Base-by-base conservation (phyloP, 1,140 invertebrate genomes). In the Tetramorium alpestre region DNA sequence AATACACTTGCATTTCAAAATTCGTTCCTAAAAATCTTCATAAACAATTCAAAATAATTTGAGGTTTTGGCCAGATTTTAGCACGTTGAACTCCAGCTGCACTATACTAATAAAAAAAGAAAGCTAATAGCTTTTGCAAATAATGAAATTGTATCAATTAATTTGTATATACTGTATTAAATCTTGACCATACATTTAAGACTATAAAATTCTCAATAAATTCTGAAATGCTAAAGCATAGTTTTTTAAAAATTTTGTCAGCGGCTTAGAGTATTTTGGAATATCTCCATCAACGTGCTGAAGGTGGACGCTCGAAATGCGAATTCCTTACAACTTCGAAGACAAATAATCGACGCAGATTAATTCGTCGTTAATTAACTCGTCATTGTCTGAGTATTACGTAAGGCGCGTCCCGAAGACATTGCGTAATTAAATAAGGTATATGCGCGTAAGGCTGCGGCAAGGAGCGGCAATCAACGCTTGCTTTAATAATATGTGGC, bases 371-470 rank as follows among this genome's bases (percentile, higher is more conserved):
- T 22, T 22, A 22, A 22, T 22, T 22, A 22, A 84, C 41, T 73
- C 13, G 80, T 18, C 4, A 28, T 84, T 60, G 41, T 75, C 25
- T 70, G 28, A 84, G 60, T 22, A 18, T 84, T 84, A 60, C 28
- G 54, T 73, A 84, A 84, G 13, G 51, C 7, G 54, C 38, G 80
- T 18, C 28, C 16, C 6, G 13, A 22, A 47, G 41, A 38, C 41
- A 13, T 84, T 75, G 41, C 80, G 54, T 62, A 84, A 84, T 84
- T 84, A 84, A 75, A 84, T 75, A 60, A 75, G n/a, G 8, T 58
- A 44, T 44, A 41, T 22, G 49, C 47, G 49, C 10, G 18, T 49
- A 73, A 72, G 25, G 4, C 25, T 33, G 11, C 41, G 51, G 3
- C 6, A 22, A 44, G 11, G 41, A 72, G 41, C 16, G 25, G 25